Evolutionary conservation across 2,888 invertebrate genomes (phyloP), one percentile per base, ranked within the genome.

Genomic region (Ceriagrion tenellum): DNA sequence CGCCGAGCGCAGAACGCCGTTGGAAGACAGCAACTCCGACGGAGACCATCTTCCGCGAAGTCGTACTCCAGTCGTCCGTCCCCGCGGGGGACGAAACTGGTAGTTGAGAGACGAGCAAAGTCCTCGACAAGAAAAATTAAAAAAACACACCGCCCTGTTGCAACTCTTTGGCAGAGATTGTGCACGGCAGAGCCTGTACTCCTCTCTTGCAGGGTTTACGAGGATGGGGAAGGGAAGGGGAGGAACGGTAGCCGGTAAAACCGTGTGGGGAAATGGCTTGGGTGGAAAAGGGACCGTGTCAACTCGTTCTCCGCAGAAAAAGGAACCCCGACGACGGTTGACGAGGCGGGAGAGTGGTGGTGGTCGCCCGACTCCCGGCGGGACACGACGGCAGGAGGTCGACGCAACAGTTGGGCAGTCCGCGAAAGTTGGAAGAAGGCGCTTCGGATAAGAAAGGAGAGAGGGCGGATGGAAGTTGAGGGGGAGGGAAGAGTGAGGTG

Each of bases 351-450:
- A 81, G 81, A 1, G 35, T 12, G 47, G 8, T 47, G 8, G 4
- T 59, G 12, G 59, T n/a, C 47, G 8, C 47, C 47, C 69, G 35
- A 35, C 81, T n/a, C 81, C 13, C 30, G 23, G 35, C 16, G 81
- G 81, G 81, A 81, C 35, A 18, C 81, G 91, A 74, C 56, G 63
- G 55, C 55, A 26, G 63, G 55, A 35, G 40, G 56, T 63, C 55
- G 40, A 47, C 91, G 93, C 93, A 93, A 93, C 93, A 93, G 93
- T 93, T 93, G 93, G 69, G 93, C 23, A 23, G 69, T 47, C 16
- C 40, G 93, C 4, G 59, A 20, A 59, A 59, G 59, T 20, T 20
- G 59, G 16, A 20, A 16, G 59, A 59, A 59, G 59, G 16, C 18
- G 59, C 59, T 20, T 59, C 12, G 56, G 89, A 47, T 59, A 18